phyloP scores from a whole-genome alignment of 2,797 vertebrate genomes.

The Scarus forsteni region DNA sequence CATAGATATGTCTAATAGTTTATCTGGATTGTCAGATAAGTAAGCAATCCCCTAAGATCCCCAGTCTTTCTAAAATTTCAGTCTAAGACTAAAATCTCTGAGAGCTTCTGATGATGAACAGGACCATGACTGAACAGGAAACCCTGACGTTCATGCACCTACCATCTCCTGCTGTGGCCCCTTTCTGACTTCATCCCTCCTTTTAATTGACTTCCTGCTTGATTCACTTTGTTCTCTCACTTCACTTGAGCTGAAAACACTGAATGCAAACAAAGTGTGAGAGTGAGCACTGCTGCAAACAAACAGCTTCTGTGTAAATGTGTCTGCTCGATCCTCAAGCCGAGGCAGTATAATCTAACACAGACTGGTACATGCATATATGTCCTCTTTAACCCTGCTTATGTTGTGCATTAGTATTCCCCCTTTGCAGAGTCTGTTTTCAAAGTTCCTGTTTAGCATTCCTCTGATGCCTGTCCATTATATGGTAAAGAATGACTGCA shows the following conservation, averaged over 20 bases:
- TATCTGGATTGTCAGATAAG: too few species aligned
- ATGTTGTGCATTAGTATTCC: not conserved
- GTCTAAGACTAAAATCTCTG: too few species aligned
- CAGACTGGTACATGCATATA: not conserved
- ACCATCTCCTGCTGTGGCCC: constrained; percentile 1
- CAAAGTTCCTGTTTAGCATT: not conserved
- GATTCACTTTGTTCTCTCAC: constrained; percentile 27
- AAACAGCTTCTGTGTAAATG: not conserved
- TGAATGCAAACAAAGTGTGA: constrained; percentile 1
- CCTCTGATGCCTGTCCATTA: not conserved
- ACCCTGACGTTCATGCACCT: not conserved
- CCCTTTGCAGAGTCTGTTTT: not conserved
- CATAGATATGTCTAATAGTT: too few species aligned
- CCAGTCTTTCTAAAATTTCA: too few species aligned
- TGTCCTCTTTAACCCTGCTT: not conserved
- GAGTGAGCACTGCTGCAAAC: constrained; percentile 6
- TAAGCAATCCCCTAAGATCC: too few species aligned
- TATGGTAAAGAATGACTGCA: constrained; percentile 13
- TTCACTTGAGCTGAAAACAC: constrained; percentile 29
- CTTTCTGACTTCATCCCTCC: not conserved
- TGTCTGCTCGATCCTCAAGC: not conserved
- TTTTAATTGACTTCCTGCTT: constrained; percentile 17
- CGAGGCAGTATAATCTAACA: not conserved
- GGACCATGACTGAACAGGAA: too few species aligned
- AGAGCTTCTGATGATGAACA: too few species aligned